Evolutionary conservation across 2,888 invertebrate species (phyloP), one percentile per base, ranked within the genome.

Genomic region (Allygus modestus): DNA sequence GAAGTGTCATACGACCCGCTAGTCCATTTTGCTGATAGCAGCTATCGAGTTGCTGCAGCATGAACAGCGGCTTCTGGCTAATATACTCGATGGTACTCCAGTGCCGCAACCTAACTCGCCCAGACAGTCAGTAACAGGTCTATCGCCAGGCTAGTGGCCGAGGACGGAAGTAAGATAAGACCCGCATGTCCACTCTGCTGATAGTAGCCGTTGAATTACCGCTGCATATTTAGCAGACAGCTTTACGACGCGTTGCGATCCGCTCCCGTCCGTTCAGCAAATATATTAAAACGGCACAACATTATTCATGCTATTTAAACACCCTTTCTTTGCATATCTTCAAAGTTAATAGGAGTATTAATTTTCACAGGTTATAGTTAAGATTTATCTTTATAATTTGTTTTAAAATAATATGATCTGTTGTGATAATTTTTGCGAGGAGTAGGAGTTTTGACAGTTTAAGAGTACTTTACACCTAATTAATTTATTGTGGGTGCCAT

Each of bases 171-270:
- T 23, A 2, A 20, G 73, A 73, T 73, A 73, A 73, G 41, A 73
- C 73, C 73, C 73, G 73, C 73, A 73, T 73, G 73, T 73, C 73
- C 73, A 73, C 73, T 73, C 28, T n/a, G 26, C 73, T 73, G 73
- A 73, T 73, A 73, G 73, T 28, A 65, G 65, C 31, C 65, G 15
- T 65, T 65, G 65, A 65, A 28, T 65, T 65, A 31, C 65, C 65
- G 31, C 51, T 51, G 77, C 41, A 77, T 77, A 77, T 77, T 77
- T 51, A 77, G 26, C 77, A 51, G 77, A 51, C 77, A 77, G 77
- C 11, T 77, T 77, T 77, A 77, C 51, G 26, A 41, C 20, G 65
- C 65, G 28, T 65, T 12, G 65, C 65, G 65, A 65, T 65, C 65
- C 65, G 65, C 65, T 28, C 28, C 17, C 65, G 58, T 58, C 23